Conservation (phyloP, 2,797 vertebrate genomes). For the Peromyscus melanophrys region DNA sequence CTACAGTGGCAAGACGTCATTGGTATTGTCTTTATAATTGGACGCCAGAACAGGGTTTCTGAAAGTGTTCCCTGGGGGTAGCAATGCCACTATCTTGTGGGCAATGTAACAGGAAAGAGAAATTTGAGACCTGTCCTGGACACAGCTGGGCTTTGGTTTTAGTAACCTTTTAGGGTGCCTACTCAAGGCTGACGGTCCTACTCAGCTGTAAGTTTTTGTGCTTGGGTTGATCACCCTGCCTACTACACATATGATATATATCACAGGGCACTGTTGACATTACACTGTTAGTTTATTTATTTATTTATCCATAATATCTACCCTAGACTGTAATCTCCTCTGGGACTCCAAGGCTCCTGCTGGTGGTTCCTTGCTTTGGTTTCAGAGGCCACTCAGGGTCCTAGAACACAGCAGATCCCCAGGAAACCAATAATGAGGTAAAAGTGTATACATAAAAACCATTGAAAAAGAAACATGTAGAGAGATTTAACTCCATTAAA, state of each 20-base stretch:
- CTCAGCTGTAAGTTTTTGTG: not conserved
- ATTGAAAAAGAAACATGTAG: not conserved
- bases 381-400: not conserved
- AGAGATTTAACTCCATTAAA: not conserved
- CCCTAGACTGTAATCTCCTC: not conserved
- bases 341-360: not conserved
- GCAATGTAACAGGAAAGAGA: not conserved
- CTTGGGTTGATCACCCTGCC: accelerated
- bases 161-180: not conserved
- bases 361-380: not conserved
- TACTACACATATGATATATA: not conserved
- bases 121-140: not conserved
- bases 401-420: not conserved
- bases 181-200: too few species aligned
- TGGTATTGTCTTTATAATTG: not conserved
- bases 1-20: not conserved
- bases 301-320: not conserved
- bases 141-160: not conserved
- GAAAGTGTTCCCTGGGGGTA: not conserved
- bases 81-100: not conserved
- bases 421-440: conserved; percentile 17
- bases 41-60: not conserved
- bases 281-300: too few species aligned
- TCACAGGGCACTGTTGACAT: too few species aligned
- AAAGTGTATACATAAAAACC: not conserved